These are phyloP conservation scores for Andrena minutula DNA, from an alignment of 2,888 invertebrate genomes.

Conservation along the genomic window DNA sequence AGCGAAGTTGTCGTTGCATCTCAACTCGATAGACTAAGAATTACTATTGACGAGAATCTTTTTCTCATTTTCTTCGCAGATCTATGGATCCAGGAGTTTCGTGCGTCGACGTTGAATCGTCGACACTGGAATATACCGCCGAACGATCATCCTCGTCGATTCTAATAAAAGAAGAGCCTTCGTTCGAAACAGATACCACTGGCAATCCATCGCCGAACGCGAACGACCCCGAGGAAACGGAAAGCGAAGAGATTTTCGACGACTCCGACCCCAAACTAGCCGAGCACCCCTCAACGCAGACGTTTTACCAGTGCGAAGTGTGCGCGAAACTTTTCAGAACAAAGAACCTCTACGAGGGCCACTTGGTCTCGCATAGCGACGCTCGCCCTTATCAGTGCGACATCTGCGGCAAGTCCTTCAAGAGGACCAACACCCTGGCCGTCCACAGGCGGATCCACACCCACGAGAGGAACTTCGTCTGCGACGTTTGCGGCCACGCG, in stretches of 20 bases:
- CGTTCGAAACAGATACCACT: neutral
- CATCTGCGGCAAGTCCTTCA: slow-evolving; percentile 79
- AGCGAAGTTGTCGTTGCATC: slow-evolving; percentile 47
- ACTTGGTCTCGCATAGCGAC: slow-evolving; percentile 79
- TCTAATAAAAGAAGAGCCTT: neutral
- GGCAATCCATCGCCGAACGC: neutral
- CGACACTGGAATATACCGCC: slow-evolving; percentile 16
- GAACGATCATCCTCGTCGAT: neutral
- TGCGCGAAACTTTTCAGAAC: slow-evolving; percentile 77
- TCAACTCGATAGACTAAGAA: slow-evolving; percentile 33
- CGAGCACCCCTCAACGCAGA: slow-evolving; percentile 15
- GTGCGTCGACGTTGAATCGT: slow-evolving; percentile 27
- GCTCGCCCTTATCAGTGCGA: slow-evolving; percentile 79
- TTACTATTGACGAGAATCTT: slow-evolving; percentile 50
- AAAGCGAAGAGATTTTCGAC: neutral
- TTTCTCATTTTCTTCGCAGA: slow-evolving; percentile 74
- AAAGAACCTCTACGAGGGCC: slow-evolving; percentile 79
- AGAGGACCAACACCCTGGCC: slow-evolving; percentile 78
- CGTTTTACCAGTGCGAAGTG: slow-evolving; percentile 72
- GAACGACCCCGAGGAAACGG: neutral
- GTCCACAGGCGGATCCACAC: slow-evolving; percentile 81
- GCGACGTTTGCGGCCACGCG: slow-evolving; percentile 80
- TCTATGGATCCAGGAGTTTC: slow-evolving; percentile 43
- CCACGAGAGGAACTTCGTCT: slow-evolving; percentile 78
- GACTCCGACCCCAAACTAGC: neutral